These are phyloP conservation scores for Probaryconus sp. DNA, from an alignment of 1,140 invertebrate species.

Conservation along the genomic window DNA sequence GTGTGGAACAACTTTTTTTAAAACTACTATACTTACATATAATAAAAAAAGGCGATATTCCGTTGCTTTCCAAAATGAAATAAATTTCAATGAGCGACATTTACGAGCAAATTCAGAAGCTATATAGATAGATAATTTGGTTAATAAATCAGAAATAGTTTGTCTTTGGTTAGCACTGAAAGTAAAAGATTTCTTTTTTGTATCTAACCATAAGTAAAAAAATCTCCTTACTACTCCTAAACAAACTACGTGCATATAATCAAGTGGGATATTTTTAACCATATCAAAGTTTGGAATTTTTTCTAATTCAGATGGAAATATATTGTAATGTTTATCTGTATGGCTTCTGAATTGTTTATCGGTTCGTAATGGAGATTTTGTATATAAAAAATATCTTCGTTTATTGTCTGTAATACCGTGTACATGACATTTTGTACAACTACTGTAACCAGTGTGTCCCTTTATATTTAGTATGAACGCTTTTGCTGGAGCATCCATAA, in stretches of 20 bases:
- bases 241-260: slow-evolving; percentile 20
- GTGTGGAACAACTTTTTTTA: slow-evolving; percentile 2
- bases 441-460: too few relatives aligned
- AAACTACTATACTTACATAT: too few relatives aligned
- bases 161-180: neutral
- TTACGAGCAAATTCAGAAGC: slow-evolving; percentile 25
- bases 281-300: slow-evolving; percentile 27
- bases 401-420: slow-evolving; percentile 13
- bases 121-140: neutral
- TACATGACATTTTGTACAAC: slow-evolving; percentile 42
- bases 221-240: slow-evolving; percentile 2
- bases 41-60: slow-evolving; percentile 45
- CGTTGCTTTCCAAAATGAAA: slow-evolving; percentile 41
- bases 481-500: slow-evolving; percentile 54
- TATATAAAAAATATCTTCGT: slow-evolving; percentile 6
- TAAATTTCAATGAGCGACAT: slow-evolving; percentile 20
- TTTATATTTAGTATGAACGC: slow-evolving; percentile 43
- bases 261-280: slow-evolving; percentile 6
- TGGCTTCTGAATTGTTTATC: slow-evolving; percentile 5
- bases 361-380: neutral
- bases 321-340: slow-evolving; percentile 8
- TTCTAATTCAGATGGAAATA: too few relatives aligned
- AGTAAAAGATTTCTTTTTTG: too few relatives aligned
- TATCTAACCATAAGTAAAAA: neutral
- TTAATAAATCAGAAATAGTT: slow-evolving; percentile 5